phyloP scores from a whole-genome alignment of 2,113 vertebrate genomes.

The Psephotus haematonotus region DNA sequence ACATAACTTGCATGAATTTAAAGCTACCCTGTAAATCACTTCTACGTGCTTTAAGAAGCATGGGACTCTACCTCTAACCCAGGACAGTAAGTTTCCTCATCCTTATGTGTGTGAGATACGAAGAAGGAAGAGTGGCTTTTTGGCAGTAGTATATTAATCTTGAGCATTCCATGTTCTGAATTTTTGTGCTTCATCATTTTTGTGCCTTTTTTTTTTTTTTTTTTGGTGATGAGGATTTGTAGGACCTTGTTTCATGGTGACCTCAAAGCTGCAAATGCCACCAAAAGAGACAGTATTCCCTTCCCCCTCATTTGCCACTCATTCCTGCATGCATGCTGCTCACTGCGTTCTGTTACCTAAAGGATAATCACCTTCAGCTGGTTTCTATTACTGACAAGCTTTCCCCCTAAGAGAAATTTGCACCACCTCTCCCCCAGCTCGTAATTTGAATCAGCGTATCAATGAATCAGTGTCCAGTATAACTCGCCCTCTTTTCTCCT shows the following conservation, averaged over 20 bases:
- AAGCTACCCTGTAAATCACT: slow-evolving; percentile 80
- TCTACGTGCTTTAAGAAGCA: slow-evolving; percentile 71
- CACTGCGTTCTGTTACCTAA: not conserved
- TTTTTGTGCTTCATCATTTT: not conserved
- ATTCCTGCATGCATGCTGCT: not conserved
- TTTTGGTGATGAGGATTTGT: not conserved
- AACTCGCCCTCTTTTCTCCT: not conserved
- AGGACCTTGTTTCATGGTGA: not conserved
- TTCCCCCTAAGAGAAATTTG: not conserved
- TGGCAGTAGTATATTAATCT: not conserved
- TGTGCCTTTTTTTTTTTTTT: not conserved
- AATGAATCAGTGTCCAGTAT: not conserved
- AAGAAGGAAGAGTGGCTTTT: not conserved
- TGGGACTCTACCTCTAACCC: slow-evolving; percentile 65
- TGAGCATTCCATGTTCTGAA: not conserved
- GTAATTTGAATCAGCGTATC: not conserved
- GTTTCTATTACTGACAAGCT: not conserved
- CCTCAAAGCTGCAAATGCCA: not conserved
- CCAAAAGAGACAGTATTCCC: not conserved
- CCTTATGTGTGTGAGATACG: not conserved
- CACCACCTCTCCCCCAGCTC: not conserved
- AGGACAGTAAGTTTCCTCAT: not conserved
- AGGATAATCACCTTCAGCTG: not conserved
- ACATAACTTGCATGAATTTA: slow-evolving; percentile 81
- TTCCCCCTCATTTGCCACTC: not conserved